Evolutionary conservation across 2,888 invertebrate genomes (phyloP).

Genomic region (Macaria liturata): DNA sequence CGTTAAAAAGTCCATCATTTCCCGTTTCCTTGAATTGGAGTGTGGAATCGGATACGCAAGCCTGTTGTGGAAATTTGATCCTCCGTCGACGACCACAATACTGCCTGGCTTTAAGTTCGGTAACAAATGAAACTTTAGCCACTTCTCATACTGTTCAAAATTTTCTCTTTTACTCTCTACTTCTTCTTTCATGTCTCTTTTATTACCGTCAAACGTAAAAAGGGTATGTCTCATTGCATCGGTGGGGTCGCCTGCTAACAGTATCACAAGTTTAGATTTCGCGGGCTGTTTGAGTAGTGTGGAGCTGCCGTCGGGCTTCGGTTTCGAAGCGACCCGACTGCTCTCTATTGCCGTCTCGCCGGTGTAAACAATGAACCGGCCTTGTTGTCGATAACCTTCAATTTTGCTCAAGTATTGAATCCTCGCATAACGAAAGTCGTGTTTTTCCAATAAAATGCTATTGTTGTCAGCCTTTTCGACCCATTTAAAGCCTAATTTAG

Average conservation of each 20-base stretch:
- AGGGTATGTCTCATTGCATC: slow-evolving; percentile 39
- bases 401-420: slow-evolving; percentile 45
- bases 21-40: slow-evolving; percentile 42
- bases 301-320: slow-evolving; percentile 41
- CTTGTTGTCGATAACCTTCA: slow-evolving; percentile 41
- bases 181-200: slow-evolving; percentile 44
- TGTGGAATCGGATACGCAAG: slow-evolving; percentile 41
- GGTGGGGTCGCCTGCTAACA: slow-evolving; percentile 43
- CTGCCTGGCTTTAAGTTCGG: slow-evolving; percentile 42
- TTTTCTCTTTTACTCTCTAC: slow-evolving; percentile 39
- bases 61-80: slow-evolving; percentile 41
- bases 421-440: slow-evolving; percentile 41
- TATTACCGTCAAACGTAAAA: slow-evolving; percentile 41
- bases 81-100: slow-evolving; percentile 44
- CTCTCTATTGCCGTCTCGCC: slow-evolving; percentile 42
- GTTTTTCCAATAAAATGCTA: slow-evolving; percentile 44
- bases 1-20: slow-evolving; percentile 46
- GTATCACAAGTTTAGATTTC: slow-evolving; percentile 38
- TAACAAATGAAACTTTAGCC: slow-evolving; percentile 42
- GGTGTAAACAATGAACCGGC: slow-evolving; percentile 43
- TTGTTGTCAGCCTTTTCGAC: slow-evolving; percentile 45
- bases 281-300: slow-evolving; percentile 45
- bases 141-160: slow-evolving; percentile 45
- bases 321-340: slow-evolving; percentile 42
- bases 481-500: slow-evolving; percentile 46